Evolutionary conservation across 2,888 invertebrate species (phyloP).

Genomic region (Pyralis farinalis): DNA sequence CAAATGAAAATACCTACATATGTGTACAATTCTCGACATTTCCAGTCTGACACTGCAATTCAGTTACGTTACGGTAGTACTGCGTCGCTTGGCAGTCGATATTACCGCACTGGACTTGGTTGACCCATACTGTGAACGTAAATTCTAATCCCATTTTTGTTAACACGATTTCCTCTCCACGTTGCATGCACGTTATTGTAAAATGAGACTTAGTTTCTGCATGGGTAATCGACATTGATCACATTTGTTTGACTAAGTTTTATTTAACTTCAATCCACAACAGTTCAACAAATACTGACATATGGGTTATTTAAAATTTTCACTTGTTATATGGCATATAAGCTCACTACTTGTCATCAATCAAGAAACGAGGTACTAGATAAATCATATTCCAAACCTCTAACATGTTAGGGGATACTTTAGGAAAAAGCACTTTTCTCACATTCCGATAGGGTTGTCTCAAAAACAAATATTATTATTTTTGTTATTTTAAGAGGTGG

Average conservation of each 20-base stretch:
- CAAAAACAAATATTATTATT: no score
- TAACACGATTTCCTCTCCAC: conserved; percentile 30
- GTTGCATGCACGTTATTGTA: no score
- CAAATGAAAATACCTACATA: neutral
- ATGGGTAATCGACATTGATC: no score
- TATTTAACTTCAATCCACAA: no score
- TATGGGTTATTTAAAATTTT: no score
- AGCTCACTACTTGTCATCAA: conserved; percentile 7
- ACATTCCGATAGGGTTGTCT: conserved; percentile 3
- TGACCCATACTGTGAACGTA: conserved; percentile 17
- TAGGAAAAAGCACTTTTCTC: conserved; percentile 1
- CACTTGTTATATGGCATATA: neutral
- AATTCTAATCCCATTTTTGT: conserved; percentile 49
- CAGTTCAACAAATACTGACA: no score
- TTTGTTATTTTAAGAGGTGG: no score
- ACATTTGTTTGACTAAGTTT: no score
- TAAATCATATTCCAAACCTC: conserved; percentile 11
- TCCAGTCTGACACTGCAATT: conserved; percentile 41
- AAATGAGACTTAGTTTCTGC: no score
- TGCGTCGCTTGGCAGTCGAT: conserved; percentile 32
- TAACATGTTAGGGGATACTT: conserved; percentile 3
- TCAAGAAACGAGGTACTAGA: conserved; percentile 2
- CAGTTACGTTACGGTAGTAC: conserved; percentile 32
- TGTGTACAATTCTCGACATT: conserved; percentile 33
- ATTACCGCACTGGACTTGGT: conserved; percentile 22